These are phyloP conservation scores for Ardeotis arabs DNA, from an alignment of 2,113 vertebrate species.

Conservation along the genomic window DNA sequence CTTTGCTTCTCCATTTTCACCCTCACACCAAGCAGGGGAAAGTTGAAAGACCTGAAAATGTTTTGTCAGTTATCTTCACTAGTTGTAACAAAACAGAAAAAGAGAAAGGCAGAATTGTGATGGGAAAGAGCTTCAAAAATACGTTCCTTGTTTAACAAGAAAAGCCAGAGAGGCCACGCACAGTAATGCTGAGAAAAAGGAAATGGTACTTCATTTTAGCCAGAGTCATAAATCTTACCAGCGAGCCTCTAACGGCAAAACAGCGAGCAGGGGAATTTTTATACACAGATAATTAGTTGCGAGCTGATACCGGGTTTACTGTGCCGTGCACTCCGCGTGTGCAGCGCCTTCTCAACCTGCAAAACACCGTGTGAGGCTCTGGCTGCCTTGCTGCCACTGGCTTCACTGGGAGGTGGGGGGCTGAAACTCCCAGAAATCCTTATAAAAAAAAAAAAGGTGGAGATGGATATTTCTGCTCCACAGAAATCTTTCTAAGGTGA, in stretches of 20 bases:
- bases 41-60: slow-evolving; percentile 8
- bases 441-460: background rate
- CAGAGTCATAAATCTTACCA: slow-evolving; percentile 69
- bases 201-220: slow-evolving; percentile 70
- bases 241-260: slow-evolving; percentile 52
- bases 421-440: background rate
- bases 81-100: slow-evolving; percentile 15
- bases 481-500: background rate
- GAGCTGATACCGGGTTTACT: slow-evolving; percentile 64
- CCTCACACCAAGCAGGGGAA: slow-evolving; percentile 33
- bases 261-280: slow-evolving; percentile 55
- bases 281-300: slow-evolving; percentile 58
- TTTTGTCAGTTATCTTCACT: slow-evolving; percentile 34
- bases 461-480: background rate
- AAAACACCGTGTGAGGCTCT: fast-evolving
- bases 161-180: slow-evolving; percentile 40
- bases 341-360: background rate
- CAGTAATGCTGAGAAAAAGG: slow-evolving; percentile 70
- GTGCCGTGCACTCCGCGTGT: background rate
- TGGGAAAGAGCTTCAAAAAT: slow-evolving; percentile 63
- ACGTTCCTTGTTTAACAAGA: slow-evolving; percentile 55
- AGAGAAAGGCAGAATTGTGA: slow-evolving; percentile 29
- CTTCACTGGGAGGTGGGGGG: background rate
- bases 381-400: background rate
- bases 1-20: slow-evolving; percentile 54